phyloP scores from a whole-genome alignment of 2,888 invertebrate species.

The Clivina fossor region DNA sequence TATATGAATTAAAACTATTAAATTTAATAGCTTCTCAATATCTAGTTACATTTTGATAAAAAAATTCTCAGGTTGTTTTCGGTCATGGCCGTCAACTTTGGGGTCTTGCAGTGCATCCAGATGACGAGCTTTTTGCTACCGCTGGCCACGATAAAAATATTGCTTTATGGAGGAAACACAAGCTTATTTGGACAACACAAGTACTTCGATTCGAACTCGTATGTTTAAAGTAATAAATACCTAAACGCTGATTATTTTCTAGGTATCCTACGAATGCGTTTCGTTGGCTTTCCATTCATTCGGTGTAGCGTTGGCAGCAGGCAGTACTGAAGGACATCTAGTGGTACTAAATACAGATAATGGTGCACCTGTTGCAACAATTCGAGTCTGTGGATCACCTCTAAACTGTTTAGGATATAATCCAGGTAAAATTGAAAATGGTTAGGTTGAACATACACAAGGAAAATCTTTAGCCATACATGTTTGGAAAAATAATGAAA shows the following conservation, averaged over 20 bases:
- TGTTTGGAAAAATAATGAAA: too few relatives aligned
- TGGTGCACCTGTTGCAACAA: constrained; percentile 80
- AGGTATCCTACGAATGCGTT: constrained; percentile 85
- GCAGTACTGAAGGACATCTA: constrained; percentile 87
- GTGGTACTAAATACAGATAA: constrained; percentile 84
- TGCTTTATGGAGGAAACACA: constrained; percentile 87
- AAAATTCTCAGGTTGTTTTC: constrained; percentile 67
- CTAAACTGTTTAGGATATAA: constrained; percentile 85
- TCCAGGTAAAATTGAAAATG: constrained; percentile 62
- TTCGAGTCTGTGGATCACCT: constrained; percentile 84
- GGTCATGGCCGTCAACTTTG: constrained; percentile 86
- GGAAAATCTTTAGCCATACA: background rate
- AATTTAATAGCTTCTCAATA: too few relatives aligned
- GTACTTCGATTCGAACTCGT: too few relatives aligned
- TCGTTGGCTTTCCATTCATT: constrained; percentile 86
- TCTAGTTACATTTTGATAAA: background rate
- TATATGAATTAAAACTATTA: too few relatives aligned
- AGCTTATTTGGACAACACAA: constrained; percentile 83
- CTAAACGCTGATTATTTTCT: constrained; percentile 36
- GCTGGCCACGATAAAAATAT: constrained; percentile 91
- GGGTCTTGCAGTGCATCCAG: constrained; percentile 87
- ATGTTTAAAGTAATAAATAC: too few relatives aligned
- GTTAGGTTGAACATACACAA: background rate
- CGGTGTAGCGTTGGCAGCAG: constrained; percentile 83
- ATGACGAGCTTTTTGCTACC: constrained; percentile 88